phyloP scores from a whole-genome alignment of 2,797 vertebrate genomes.

The Artibeus jamaicensis region DNA sequence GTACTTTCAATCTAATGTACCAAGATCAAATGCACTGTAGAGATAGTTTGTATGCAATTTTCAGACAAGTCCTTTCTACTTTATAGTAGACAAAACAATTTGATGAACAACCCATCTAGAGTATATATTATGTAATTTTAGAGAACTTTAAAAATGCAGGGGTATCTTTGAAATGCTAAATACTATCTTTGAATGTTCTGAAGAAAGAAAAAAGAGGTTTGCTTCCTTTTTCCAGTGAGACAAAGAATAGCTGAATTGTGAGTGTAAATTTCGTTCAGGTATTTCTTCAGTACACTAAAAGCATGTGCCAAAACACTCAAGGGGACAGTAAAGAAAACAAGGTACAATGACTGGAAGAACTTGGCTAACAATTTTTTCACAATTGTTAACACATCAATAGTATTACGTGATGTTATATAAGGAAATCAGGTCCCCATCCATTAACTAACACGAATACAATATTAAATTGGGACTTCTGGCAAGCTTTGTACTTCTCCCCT shows the following conservation, averaged over 20 bases:
- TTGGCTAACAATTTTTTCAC: slow-evolving; percentile 1
- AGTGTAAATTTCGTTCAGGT: slow-evolving; percentile 27
- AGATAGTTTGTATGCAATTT: slow-evolving; percentile 42
- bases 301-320: not conserved
- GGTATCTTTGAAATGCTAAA: slow-evolving; percentile 25
- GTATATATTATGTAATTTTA: slow-evolving; percentile 43
- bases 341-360: not conserved
- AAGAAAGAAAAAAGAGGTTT: slow-evolving; percentile 12
- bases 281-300: slow-evolving; percentile 29
- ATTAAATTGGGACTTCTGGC: not conserved
- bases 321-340: not conserved
- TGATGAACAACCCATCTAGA: slow-evolving; percentile 43
- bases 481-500: too few relatives aligned
- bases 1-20: slow-evolving; percentile 44
- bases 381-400: not conserved
- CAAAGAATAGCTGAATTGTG: slow-evolving; percentile 22
- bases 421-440: not conserved
- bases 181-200: not conserved
- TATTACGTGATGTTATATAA: slow-evolving; percentile 41
- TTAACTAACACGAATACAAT: not conserved
- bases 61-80: slow-evolving; percentile 1
- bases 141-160: slow-evolving; percentile 34
- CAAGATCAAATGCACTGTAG: slow-evolving; percentile 52
- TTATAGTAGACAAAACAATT: slow-evolving; percentile 49
- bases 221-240: not conserved